Evolutionary conservation across 2,113 vertebrate species (phyloP).

Genomic region (Myocastor coypus): DNA sequence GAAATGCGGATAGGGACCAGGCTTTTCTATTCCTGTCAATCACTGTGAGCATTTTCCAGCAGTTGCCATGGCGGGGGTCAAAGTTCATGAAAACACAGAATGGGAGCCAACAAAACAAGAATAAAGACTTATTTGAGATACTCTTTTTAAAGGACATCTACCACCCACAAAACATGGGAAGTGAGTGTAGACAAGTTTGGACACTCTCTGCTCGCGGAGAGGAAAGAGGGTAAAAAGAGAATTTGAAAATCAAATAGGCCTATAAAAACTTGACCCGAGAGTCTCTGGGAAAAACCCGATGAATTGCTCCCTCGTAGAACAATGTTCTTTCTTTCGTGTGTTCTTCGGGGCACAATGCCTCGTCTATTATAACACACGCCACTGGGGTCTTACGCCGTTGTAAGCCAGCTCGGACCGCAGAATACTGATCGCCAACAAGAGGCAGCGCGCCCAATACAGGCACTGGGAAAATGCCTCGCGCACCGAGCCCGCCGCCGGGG

Average conservation of each 20-base stretch:
- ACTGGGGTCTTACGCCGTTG: constrained; percentile 90
- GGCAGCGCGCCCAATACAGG: constrained; percentile 86
- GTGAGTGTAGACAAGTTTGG: constrained; percentile 99
- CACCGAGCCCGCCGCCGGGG: constrained; percentile 86
- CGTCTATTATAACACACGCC: constrained; percentile 96
- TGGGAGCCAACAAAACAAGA: constrained; percentile 98
- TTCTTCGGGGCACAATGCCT: constrained; percentile 94
- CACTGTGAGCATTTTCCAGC: constrained; percentile 99
- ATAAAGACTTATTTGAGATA: constrained; percentile 99
- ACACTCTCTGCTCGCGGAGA: constrained; percentile 93
- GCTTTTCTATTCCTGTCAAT: constrained; percentile 99
- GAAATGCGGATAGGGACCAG: constrained; percentile 97
- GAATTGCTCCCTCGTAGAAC: constrained; percentile 96
- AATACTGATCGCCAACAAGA: constrained; percentile 88
- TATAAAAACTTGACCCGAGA: constrained; percentile 98
- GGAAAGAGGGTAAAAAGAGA: constrained; percentile 91
- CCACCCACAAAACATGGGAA: constrained; percentile 97
- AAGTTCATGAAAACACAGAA: constrained; percentile 99
- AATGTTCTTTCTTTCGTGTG: constrained; percentile 92
- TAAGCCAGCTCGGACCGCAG: constrained; percentile 91
- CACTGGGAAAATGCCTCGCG: constrained; percentile 90
- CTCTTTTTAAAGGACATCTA: constrained; percentile 98
- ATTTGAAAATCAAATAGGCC: constrained; percentile 98
- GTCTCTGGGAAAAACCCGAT: constrained; percentile 99
- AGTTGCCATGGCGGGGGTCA: constrained; percentile 99